Base-by-base conservation (phyloP, 2,888 invertebrate species). In the Cremastinae sp. region DNA sequence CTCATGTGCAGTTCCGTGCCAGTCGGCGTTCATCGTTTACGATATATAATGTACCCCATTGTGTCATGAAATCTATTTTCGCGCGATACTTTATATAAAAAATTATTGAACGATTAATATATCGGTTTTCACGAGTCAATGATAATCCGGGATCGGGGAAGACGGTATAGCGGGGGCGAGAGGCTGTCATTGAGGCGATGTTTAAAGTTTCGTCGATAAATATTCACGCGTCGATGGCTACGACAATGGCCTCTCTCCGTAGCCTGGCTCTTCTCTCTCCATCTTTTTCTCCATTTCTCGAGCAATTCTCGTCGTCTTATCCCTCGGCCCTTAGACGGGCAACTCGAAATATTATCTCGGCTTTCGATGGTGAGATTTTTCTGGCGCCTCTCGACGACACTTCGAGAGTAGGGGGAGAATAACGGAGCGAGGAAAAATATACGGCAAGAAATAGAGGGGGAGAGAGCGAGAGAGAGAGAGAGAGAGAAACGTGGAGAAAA, bases 291-390 rank as follows among this genome's bases (percentile, higher is more conserved):
- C 38, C 70, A 62, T 69, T 54, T 51, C 64, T 71, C 61, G 2
- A 45, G 2, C 49, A 41, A 72, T 59, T 72, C 56, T 65, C 51
- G 41, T 22, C 28, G 65, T 59, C 22, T 47, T 12, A 68, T 22
- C 56, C 28, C 22, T 4, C 3, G 5, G 34, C 22, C 54, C 34
- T 75, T 78, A 59, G 70, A 69, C 62, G 78, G 78, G 47, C 77
- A 81, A 79, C 79, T 80, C 77, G 69, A 79, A 79, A 81, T 79
- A 79, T 81, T 81, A 79, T 36, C 65, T 70, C 72, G 72, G 61
- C 51, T 68, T 76, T 77, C 74, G 70, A 70, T 69, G 41, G 65
- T 36, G 22, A 34, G 58, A 56, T 61, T 77, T 69, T 65, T 54
- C 58, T 59, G 58, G 59, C 73, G 64, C 78, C 74, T 77, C 75